These are phyloP conservation scores for Noctua fimbriata DNA, from an alignment of 2,888 invertebrate genomes.

Conservation along the genomic window DNA sequence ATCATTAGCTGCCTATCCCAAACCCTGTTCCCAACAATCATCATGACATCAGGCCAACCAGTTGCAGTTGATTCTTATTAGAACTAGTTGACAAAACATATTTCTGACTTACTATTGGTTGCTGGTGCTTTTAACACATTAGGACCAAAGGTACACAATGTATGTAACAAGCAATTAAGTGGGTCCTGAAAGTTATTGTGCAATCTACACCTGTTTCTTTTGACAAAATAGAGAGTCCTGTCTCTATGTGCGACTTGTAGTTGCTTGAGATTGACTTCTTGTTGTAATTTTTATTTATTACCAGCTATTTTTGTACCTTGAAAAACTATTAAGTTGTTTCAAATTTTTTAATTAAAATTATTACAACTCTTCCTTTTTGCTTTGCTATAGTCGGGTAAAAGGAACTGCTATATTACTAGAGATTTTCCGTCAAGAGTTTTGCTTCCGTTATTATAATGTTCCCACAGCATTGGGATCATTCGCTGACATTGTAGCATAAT, in stretches of 20 bases:
- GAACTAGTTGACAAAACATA: not conserved
- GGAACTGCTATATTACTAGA: not conserved
- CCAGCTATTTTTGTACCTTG: not conserved
- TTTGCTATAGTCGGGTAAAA: not conserved
- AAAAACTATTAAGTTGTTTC: not conserved
- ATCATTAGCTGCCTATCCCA: not conserved
- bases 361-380: not conserved
- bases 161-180: not conserved
- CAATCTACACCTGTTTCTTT: not conserved
- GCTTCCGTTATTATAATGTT: not conserved
- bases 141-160: not conserved
- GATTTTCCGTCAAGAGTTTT: not conserved
- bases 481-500: not conserved
- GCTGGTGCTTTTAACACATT: not conserved
- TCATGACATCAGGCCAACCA: not conserved
- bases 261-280: not conserved
- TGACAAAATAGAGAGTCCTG: not conserved
- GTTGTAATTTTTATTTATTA: not conserved
- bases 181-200: not conserved
- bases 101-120: not conserved
- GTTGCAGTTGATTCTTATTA: not conserved
- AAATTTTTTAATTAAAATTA: not conserved
- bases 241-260: not conserved
- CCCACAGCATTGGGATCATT: not conserved
- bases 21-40: not conserved